A percentile compares a stretch with the other conserved stretches of the same genome.
phyloP scores from a whole-genome alignment of 1,140 invertebrate species.

The Stegodyphus mimosarum region DNA sequence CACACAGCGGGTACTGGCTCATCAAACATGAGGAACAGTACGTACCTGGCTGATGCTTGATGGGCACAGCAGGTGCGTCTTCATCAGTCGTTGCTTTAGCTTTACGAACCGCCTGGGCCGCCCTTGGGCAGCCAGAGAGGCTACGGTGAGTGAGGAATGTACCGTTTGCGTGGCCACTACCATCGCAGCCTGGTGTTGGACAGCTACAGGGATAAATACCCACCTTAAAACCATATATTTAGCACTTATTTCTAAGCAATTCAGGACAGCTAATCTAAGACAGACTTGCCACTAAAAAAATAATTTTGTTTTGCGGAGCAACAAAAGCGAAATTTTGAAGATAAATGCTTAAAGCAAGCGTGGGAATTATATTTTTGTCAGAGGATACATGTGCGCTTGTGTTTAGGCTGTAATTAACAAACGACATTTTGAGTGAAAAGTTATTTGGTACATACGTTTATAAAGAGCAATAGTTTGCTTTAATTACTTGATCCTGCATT shows the following conservation, averaged over 20 bases:
- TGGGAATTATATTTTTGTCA: too few species aligned
- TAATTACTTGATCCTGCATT: too few species aligned
- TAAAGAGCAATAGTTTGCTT: too few species aligned
- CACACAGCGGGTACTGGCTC: conserved; percentile 28
- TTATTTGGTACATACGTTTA: too few species aligned
- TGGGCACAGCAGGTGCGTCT: conserved; percentile 9
- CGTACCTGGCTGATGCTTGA: conserved; percentile 56
- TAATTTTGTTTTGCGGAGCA: too few species aligned
- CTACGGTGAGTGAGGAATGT: conserved; percentile 64
- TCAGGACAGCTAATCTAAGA: conserved; percentile 20
- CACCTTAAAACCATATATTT: conserved; percentile 28
- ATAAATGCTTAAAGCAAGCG: too few species aligned
- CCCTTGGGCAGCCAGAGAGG: conserved; percentile 64
- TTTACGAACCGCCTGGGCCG: conserved; percentile 63
- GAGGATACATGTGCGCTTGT: too few species aligned
- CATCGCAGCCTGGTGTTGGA: conserved; percentile 63
- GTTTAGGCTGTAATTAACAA: too few species aligned
- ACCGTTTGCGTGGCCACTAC: conserved; percentile 64
- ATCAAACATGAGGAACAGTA: conserved; percentile 48
- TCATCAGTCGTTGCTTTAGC: conserved; percentile 43
- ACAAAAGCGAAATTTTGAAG: too few species aligned
- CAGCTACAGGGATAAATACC: conserved; percentile 54
- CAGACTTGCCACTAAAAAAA: too few species aligned
- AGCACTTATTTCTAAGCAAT: conserved; percentile 26
- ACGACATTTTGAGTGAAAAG: too few species aligned